Conservation (phyloP, 2,888 invertebrate species). For the Drosophila acutilabella region DNA sequence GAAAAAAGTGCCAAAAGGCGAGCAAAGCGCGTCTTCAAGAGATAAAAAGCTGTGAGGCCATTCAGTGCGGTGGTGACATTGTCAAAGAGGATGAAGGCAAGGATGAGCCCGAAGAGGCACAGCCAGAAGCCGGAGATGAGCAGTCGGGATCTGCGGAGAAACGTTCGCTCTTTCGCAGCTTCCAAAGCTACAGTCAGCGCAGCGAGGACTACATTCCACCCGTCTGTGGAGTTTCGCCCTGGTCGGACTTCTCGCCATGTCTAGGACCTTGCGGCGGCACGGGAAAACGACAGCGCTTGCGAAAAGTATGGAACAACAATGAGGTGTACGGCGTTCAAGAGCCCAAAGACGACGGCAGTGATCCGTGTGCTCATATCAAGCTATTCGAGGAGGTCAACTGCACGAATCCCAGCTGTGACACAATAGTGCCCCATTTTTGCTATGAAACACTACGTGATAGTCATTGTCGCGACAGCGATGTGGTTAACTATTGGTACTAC, state of each 20-base stretch:
- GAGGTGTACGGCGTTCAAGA: constrained; percentile 77
- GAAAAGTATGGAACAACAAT: constrained; percentile 83
- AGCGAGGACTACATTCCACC: constrained; percentile 82
- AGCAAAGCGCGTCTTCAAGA: constrained; percentile 85
- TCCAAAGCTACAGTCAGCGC: constrained; percentile 81
- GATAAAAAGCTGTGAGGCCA: constrained; percentile 85
- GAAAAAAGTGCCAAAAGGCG: constrained; percentile 87
- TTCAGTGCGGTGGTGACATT: constrained; percentile 83
- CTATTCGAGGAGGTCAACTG: constrained; percentile 82
- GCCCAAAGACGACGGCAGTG: constrained; percentile 69
- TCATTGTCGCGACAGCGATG: constrained; percentile 91
- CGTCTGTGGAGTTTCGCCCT: constrained; percentile 88
- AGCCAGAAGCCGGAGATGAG: constrained; percentile 47
- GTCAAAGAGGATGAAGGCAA: constrained; percentile 46
- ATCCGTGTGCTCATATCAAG: constrained; percentile 83
- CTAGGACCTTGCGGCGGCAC: constrained; percentile 90
- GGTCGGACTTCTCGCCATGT: constrained; percentile 94
- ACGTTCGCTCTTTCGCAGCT: constrained; percentile 71
- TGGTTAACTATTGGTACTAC: constrained; percentile 93
- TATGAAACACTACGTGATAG: constrained; percentile 87
- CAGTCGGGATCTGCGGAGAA: constrained; percentile 59
- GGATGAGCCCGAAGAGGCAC: constrained; percentile 34
- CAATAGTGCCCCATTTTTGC: constrained; percentile 79
- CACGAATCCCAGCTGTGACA: constrained; percentile 80
- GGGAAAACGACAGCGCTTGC: constrained; percentile 88